Base-by-base conservation (phyloP, 2,888 invertebrate species). In the Icerya purchasi region DNA sequence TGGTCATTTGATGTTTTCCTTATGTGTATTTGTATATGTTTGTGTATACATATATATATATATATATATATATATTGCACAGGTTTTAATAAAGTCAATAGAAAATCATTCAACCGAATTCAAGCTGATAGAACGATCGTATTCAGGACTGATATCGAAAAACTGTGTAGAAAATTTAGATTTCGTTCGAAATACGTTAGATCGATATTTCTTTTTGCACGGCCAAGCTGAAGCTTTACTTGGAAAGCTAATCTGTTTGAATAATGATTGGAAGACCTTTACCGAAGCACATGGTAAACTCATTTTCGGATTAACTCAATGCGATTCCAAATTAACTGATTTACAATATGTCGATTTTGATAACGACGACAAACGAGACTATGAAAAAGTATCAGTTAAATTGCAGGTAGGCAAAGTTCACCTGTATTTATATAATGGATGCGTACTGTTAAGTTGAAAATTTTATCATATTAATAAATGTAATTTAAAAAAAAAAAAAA, bases 311-410 rank as follows among this genome's bases (percentile, higher is more conserved):
- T 70, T 88, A 22, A 82, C 82, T 0, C 79, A 81, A 65, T 76
- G 85, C 0, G 85, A 87, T 66, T 82, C 83, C 0, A 74, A 81
- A 50, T 72, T 89, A 19, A 84, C 84, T 0, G 77, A 84, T 60
- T 71, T 84, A 2, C 76, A 84, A 66, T 81, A 81, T 65, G 73
- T 84, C 1, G 62, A 62, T n/a, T 56, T 55, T 21, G 18, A 36
- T 18, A 59, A 60, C 10, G 52, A 58, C n/a, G 59, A 58, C 10
- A 51, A 58, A 22, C 23, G 22, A 2, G 51, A 50, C 21, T 55
- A 50, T 23, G 55, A 59, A 51, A 24, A 54, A n/a, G 62, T 55
- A 61, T 60, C 62, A 23, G 56, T 59, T 22, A 61, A 61, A 56
- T 54, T 64, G 25, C 20, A 58, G 61, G 64, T 64, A 21, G 52